These are phyloP conservation scores for Maniola hyperantus DNA, from an alignment of 2,888 invertebrate genomes.

Conservation along the genomic window DNA sequence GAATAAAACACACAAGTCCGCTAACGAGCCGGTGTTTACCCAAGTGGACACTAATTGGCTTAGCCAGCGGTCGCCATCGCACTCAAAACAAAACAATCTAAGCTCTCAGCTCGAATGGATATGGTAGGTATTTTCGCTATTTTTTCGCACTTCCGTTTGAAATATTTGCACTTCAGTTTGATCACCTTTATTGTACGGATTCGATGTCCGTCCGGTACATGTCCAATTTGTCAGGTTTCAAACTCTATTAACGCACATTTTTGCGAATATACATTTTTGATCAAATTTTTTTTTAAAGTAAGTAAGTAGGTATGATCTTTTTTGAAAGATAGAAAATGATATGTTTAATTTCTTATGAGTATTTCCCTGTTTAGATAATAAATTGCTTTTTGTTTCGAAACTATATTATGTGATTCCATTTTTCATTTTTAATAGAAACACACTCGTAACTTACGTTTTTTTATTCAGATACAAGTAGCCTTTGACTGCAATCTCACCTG, in stretches of 20 bases:
- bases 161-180: conserved; percentile 38
- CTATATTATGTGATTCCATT: too few relatives aligned
- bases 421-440: too few relatives aligned
- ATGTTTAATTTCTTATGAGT: too few relatives aligned
- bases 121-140: conserved; percentile 50
- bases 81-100: conserved; percentile 48
- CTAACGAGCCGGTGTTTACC: conserved; percentile 82
- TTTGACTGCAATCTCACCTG: too few relatives aligned
- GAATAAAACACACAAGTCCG: conserved; percentile 81
- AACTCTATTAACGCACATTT: conserved; percentile 18
- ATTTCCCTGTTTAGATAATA: too few relatives aligned
- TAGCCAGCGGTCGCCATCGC: conserved; percentile 74
- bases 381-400: too few relatives aligned
- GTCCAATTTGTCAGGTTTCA: conserved; percentile 21
- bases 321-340: too few relatives aligned
- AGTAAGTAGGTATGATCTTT: neutral
- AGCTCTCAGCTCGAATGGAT: conserved; percentile 41
- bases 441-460: too few relatives aligned
- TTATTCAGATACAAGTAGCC: too few relatives aligned
- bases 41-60: conserved; percentile 82
- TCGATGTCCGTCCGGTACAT: conserved; percentile 26
- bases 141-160: conserved; percentile 38
- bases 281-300: conserved; percentile 3
- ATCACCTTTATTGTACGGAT: conserved; percentile 38
- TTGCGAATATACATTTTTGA: neutral